Evolutionary conservation across 2,797 vertebrate species (phyloP), one percentile per base, ranked within the genome.

Genomic region (Pseudochirops cupreus): DNA sequence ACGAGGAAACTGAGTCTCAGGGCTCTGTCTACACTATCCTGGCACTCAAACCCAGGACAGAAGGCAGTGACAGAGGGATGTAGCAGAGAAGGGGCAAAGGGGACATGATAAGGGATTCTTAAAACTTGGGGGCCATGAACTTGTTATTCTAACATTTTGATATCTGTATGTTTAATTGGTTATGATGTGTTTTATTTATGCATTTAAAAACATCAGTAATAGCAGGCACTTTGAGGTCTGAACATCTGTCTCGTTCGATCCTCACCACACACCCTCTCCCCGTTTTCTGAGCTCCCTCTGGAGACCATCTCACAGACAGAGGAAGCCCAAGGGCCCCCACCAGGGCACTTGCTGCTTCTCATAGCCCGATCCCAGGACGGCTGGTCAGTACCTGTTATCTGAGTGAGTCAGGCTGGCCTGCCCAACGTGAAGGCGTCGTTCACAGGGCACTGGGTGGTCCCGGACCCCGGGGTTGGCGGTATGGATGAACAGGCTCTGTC

Each of bases 301-400:
- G 33, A 39, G 62, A n/a, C 14, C 18, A n/a, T n/a, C 31, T 5
- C 33, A 74, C 4, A 14, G 67, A 24, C 74, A 46, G 39, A 82
- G 29, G 16, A 62, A 62, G 31, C 31, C 4, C 0, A 33, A 31
- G 59, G 31, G 59, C 11, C 31, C 29, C 31, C 1, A 0, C 12
- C 12, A 4, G 59, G 31, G 31, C 31, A 5, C 31, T 14, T 18
- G 62, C 62, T 18, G 33, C 62, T n/a, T n/a, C 62, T 74, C 62
- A n/a, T 5, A 28, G 5, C 33, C 74, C 21, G 0, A 26, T 46
- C 74, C 74, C 74, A 9, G 55, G n/a, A 29, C 67, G 59, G 54
- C 92, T 33, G 92, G 92, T 95, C 4, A 0, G 59, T 99, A 99
- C 99, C 99, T 99, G 98, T 98, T 97, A 91, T 99, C 99, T 0